Evolutionary conservation across 2,888 invertebrate species (phyloP).

Genomic region (Lycaena phlaeas): DNA sequence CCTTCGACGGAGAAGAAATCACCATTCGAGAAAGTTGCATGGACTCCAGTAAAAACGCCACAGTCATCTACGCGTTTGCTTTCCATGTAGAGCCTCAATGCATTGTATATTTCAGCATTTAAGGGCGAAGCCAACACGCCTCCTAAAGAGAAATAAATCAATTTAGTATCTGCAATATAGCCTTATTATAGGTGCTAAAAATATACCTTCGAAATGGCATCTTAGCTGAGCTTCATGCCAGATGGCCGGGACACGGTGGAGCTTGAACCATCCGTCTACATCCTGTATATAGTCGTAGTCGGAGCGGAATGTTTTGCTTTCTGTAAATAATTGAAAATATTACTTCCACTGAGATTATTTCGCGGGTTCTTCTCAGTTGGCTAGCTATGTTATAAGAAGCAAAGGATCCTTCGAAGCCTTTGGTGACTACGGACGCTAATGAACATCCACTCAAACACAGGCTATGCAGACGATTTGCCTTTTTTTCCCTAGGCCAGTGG

Average conservation of each 20-base stretch:
- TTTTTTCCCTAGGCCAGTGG: too few relatives aligned
- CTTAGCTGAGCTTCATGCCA: conserved; percentile 26
- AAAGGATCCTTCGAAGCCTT: too few relatives aligned
- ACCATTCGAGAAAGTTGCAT: conserved; percentile 20
- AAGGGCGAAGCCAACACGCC: conserved; percentile 20
- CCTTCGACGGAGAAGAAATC: conserved; percentile 21
- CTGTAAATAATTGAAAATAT: too few relatives aligned
- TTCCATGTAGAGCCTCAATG: conserved; percentile 5
- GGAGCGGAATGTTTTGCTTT: conserved; percentile 14
- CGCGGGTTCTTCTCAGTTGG: too few relatives aligned
- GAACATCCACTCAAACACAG: too few relatives aligned
- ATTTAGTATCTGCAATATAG: not conserved
- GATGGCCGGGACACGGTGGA: conserved; percentile 23
- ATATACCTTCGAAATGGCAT: conserved; percentile 27
- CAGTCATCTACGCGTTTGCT: not conserved
- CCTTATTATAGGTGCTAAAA: not conserved
- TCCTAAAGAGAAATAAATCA: too few relatives aligned
- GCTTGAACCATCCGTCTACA: conserved; percentile 24
- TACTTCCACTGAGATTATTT: too few relatives aligned
- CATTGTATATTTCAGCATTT: conserved; percentile 1
- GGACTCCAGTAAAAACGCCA: conserved; percentile 18
- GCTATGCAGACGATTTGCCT: too few relatives aligned
- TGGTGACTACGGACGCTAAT: too few relatives aligned
- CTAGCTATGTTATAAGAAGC: too few relatives aligned
- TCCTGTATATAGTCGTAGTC: conserved; percentile 22